Percentiles rank a stretch among this genome's conserved stretches.
Conservation (phyloP, 2,113 vertebrate species). For the Phoxinus phoxinus region DNA sequence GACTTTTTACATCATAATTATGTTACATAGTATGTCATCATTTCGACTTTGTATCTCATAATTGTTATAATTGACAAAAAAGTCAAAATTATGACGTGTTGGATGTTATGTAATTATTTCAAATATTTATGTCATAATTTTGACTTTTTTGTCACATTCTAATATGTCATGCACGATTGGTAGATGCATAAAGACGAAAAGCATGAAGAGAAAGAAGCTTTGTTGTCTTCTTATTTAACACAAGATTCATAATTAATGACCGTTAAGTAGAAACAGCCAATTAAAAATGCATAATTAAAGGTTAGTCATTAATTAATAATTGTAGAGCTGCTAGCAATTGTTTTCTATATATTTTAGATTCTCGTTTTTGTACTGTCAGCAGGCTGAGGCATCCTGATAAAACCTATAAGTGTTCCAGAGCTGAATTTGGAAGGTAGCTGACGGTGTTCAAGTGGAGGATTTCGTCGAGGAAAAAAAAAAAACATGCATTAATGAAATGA, state of each 20-base stretch:
- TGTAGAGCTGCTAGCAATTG: background rate
- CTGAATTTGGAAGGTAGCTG: background rate
- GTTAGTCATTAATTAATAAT: background rate
- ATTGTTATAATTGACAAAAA: no score
- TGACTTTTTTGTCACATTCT: no score
- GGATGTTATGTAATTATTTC: no score
- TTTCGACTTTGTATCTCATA: no score
- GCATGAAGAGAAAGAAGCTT: background rate
- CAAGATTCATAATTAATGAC: slow-evolving; percentile 1
- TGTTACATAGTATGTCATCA: no score
- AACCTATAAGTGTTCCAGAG: background rate
- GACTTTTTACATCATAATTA: no score
- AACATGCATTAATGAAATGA: slow-evolving; percentile 13
- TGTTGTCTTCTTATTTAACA: background rate
- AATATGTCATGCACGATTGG: background rate
- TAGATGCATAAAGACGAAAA: background rate
- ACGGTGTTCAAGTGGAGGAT: background rate
- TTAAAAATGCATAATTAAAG: slow-evolving; percentile 17
- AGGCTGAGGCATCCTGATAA: slow-evolving; percentile 1
- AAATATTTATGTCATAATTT: no score
- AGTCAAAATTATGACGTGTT: no score
- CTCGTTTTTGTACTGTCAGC: background rate
- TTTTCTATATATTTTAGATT: background rate
- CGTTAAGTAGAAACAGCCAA: background rate
- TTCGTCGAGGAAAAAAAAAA: background rate